Base-by-base conservation (phyloP, 2,888 invertebrate species). In the Pristionchus maxplancki region DNA sequence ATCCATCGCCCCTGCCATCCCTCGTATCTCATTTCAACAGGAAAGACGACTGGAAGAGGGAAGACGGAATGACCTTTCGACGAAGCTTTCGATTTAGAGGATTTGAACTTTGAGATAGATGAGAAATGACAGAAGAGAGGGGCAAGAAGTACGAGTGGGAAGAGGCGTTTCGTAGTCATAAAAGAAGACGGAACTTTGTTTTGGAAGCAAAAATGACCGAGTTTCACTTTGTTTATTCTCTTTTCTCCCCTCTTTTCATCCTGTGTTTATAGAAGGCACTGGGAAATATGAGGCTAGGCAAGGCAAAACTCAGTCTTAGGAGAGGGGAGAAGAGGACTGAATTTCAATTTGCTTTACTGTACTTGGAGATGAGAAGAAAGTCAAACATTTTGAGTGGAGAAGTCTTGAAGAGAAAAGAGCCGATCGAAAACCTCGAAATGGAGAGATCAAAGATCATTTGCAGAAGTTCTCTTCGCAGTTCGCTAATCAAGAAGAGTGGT, bases 401-500 rank as follows among this genome's bases (percentile, higher is more conserved):
- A 34, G 28, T 48, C n/a, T 82, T 28, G 53, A 40, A 20, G 17
- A 37, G 64, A 62, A 31, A 71, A 34, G 40, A 37, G 50, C 31
- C 28, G 71, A 64, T 28, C 28, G 40, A 67, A 40, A 64, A 34
- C 24, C 34, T 6, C 8, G 48, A 48, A 53, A 48, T 28, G 34
- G 50, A 50, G 50, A 50, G 50, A 82, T 31, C 17, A n/a, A 50
- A 50, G 82, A 37, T 40, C 44, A 83, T 44, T 31, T 91, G n/a
- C 89, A 92, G 92, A 88, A 91, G 90, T 89, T 90, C 91, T 17
- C 90, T 93, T 31, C 91, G 95, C 88, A 95, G 95, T 87, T 95
- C 95, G 89, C 93, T 95, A 81, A 94, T 95, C 89, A 95, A 95
- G 90, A 94, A 93, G 83, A 91, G 90, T n/a, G 90, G 92, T 58